These are phyloP conservation scores for Strongylocentrotus purpuratus DNA, from an alignment of 35 echinoderm and acorn worm species.

Conservation along the genomic window DNA sequence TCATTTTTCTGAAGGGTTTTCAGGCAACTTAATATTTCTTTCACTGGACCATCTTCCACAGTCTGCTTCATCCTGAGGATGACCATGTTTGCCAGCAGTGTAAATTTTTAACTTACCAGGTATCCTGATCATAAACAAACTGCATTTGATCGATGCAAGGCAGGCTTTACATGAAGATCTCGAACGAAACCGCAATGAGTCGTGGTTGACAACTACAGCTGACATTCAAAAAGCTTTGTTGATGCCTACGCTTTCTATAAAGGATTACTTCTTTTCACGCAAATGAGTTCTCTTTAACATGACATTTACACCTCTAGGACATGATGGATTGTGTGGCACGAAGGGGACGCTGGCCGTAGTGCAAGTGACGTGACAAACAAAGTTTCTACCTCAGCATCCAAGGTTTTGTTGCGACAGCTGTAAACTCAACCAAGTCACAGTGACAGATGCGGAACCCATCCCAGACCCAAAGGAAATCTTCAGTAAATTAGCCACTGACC, in stretches of 20 bases:
- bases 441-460: no score
- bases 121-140: conserved; percentile 9
- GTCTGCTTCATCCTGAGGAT: not conserved
- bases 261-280: not conserved
- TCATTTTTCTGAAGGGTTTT: not conserved
- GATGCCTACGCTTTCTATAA: not conserved
- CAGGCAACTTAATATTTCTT: not conserved
- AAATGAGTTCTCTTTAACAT: not conserved
- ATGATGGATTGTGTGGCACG: not conserved
- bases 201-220: not conserved
- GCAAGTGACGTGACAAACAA: not conserved
- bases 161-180: conserved; percentile 19
- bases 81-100: not conserved
- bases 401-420: no score
- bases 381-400: not conserved
- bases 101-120: not conserved
- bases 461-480: no score
- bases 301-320: not conserved
- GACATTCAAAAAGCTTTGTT: conserved; percentile 36
- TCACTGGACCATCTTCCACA: not conserved
- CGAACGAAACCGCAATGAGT: not conserved
- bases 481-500: no score
- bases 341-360: not conserved
- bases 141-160: not conserved
- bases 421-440: no score